Conservation (phyloP, 1,140 invertebrate species). For the Ceratoteleas bidentatus region DNA sequence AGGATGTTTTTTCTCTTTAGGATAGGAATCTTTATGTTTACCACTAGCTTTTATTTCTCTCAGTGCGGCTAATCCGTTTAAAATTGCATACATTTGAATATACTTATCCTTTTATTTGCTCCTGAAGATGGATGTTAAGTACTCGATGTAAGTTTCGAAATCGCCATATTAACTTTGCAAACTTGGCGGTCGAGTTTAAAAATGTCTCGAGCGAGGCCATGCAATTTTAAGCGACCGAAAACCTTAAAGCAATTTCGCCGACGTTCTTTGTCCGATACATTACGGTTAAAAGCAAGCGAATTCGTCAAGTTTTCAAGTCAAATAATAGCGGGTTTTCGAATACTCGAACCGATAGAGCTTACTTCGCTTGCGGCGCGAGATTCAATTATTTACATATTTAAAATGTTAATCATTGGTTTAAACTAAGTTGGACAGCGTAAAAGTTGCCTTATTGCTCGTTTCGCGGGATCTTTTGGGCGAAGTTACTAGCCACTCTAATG, state of each 20-base stretch:
- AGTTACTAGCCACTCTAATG: no score
- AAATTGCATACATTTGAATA: no score
- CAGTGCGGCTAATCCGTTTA: no score
- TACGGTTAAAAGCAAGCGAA: conserved; percentile 20
- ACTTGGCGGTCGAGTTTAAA: conserved; percentile 18
- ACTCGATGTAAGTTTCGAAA: conserved; percentile 24
- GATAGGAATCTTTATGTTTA: no score
- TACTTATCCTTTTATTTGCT: no score
- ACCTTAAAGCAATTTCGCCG: conserved; percentile 32
- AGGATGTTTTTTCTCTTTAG: no score
- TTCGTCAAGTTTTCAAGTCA: conserved; percentile 14
- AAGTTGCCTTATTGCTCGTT: no score
- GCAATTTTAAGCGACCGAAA: conserved; percentile 31
- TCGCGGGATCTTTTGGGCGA: no score
- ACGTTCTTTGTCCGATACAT: conserved; percentile 23
- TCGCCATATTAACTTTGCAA: conserved; percentile 20
- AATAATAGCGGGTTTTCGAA: not conserved
- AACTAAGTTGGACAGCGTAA: not conserved
- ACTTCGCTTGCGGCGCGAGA: not conserved
- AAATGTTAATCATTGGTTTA: not conserved
- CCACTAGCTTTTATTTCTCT: no score
- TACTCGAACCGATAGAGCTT: not conserved
- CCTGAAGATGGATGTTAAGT: conserved; percentile 9
- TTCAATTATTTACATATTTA: not conserved
- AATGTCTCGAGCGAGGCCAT: conserved; percentile 24